Evolutionary conservation across 1,140 invertebrate species (phyloP).

Genomic region (Pissodes strobi): DNA sequence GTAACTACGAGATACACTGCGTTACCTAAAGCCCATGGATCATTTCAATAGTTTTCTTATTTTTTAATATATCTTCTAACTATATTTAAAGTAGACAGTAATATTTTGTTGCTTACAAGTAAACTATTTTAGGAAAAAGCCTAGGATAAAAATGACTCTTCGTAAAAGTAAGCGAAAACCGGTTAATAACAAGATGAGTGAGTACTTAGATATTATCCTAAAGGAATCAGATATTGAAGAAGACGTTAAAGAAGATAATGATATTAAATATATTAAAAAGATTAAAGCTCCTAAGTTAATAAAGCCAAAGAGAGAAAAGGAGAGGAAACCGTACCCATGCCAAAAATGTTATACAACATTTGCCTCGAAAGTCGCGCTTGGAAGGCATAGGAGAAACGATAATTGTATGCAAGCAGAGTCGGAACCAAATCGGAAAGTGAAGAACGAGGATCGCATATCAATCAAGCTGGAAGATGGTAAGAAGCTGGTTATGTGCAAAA

Average conservation of each 20-base stretch:
- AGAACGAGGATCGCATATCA: background rate
- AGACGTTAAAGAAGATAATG: background rate
- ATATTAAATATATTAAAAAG: background rate
- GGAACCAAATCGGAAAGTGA: background rate
- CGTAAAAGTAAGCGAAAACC: conserved; percentile 2
- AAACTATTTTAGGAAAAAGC: no score
- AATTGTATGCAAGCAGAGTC: background rate
- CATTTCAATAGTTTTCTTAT: no score
- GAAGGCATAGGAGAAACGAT: conserved; percentile 9
- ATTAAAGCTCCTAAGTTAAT: background rate
- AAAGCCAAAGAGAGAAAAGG: background rate
- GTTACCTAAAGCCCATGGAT: no score
- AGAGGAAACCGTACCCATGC: background rate
- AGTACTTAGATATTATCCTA: conserved; percentile 1
- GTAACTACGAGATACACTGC: no score
- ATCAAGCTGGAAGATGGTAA: conserved; percentile 5
- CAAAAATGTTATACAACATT: background rate
- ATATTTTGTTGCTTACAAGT: no score
- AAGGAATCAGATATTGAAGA: conserved; percentile 3
- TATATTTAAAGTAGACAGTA: no score
- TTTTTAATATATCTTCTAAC: no score
- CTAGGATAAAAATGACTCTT: background rate
- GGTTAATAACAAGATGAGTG: background rate
- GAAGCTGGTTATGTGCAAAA: conserved; percentile 38
- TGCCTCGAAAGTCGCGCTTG: background rate